Evolutionary conservation across 2,888 invertebrate genomes (phyloP).

Genomic region (Lymantria monacha): DNA sequence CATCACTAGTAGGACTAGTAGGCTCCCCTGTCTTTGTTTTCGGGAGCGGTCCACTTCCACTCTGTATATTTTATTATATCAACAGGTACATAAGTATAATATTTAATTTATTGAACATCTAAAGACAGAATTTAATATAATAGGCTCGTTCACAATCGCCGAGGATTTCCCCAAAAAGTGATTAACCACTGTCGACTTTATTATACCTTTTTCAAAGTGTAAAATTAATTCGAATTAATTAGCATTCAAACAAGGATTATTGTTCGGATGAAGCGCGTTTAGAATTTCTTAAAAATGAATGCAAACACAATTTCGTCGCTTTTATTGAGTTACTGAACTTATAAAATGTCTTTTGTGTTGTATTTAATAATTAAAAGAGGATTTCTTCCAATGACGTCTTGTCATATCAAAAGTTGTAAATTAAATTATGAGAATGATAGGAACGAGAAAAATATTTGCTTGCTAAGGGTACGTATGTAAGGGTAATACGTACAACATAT

Average conservation of each 20-base stretch:
- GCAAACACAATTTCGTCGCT: constrained; percentile 49
- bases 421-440: not conserved
- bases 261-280: constrained; percentile 58
- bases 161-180: constrained; percentile 36
- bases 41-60: too few species aligned
- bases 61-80: too few species aligned
- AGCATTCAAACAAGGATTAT: constrained; percentile 74
- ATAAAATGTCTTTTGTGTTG: constrained; percentile 38
- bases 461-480: constrained; percentile 19
- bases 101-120: too few species aligned
- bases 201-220: constrained; percentile 54
- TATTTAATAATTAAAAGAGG: constrained; percentile 21
- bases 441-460: constrained; percentile 34
- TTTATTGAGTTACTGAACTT: constrained; percentile 50
- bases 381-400: not conserved
- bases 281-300: constrained; percentile 57
- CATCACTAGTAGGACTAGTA: too few species aligned
- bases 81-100: too few species aligned
- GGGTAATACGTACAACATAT: constrained; percentile 41
- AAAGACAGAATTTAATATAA: too few species aligned
- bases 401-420: constrained; percentile 8
- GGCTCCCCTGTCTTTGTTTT: too few species aligned
- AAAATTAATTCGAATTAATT: constrained; percentile 71
- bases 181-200: constrained; percentile 51
- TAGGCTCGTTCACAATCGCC: constrained; percentile 31